phyloP scores from a whole-genome alignment of 2,797 vertebrate genomes.

The Knipowitschia caucasica region DNA sequence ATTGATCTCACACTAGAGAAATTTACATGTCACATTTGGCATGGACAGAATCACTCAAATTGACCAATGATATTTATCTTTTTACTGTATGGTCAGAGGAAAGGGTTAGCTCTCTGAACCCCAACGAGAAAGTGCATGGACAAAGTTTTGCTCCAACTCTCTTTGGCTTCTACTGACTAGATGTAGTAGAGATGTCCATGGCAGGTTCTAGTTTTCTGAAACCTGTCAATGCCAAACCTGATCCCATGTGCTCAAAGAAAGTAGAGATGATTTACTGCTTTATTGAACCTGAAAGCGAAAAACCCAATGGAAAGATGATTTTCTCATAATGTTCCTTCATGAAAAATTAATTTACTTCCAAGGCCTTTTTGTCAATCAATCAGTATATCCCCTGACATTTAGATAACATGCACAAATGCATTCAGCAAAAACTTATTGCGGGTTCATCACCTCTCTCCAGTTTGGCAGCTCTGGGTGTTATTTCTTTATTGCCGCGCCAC shows the following conservation, averaged over 20 bases:
- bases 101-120: too few relatives aligned
- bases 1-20: too few relatives aligned
- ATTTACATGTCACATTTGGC: too few relatives aligned
- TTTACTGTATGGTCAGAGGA: too few relatives aligned
- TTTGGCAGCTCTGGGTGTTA: slow-evolving; percentile 15
- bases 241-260: background rate
- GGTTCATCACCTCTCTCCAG: slow-evolving; percentile 23
- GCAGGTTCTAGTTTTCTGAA: background rate
- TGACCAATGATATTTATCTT: too few relatives aligned
- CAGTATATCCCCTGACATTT: slow-evolving; percentile 24
- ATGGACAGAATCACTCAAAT: too few relatives aligned
- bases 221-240: background rate
- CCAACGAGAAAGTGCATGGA: too few relatives aligned
- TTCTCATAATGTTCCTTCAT: slow-evolving; percentile 16
- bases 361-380: slow-evolving; percentile 29
- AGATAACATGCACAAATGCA: slow-evolving; percentile 30
- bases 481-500: slow-evolving; percentile 19
- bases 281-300: background rate
- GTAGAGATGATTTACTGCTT: background rate
- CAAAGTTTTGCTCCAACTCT: too few relatives aligned
- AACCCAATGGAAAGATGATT: background rate
- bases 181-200: too few relatives aligned
- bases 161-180: too few relatives aligned
- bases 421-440: slow-evolving; percentile 23
- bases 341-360: slow-evolving; percentile 20